Evolutionary conservation across 2,113 vertebrate species (phyloP), one percentile per base, ranked within the genome.

Genomic region (Hippocampus guttulatus): DNA sequence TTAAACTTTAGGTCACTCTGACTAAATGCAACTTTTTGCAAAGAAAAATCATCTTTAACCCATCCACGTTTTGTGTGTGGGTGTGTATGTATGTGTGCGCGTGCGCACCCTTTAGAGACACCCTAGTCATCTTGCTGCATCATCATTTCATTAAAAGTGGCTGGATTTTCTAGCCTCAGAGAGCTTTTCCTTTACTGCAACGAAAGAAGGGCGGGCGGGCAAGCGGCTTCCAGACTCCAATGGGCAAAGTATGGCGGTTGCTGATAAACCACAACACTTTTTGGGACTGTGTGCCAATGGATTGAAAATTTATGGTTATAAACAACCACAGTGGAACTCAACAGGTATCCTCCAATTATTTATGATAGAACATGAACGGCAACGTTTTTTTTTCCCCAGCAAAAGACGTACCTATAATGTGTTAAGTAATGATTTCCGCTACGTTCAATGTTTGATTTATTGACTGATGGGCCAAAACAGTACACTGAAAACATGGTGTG

Each of bases 211-310:
- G n/a, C n/a, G 62, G 66, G 73, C 41, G 64, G 70, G 41, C 68
- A 4, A 75, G 64, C 60, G 72, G 72, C 66, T 75, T 75, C 41
- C 61, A 78, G 57, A 67, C 70, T 71, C 67, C 73, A 69, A 41
- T 11, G 20, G 74, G 75, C 69, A 68, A 75, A 80, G 74, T 83
- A 83, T 88, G 88, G 79, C 76, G 74, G 30, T 67, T 8, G 25
- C 70, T 9, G 84, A 88, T 89, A 89, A 91, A 85, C 66, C 16
- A 18, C n/a, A n/a, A 55, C 58, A 63, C 64, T 75, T 64, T 73
- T 58, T 74, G 21, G 55, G 69, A 61, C 40, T 70, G 67, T 52
- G 60, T 64, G 40, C 74, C 6, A 2, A 9, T 10, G n/a, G 54
- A 55, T 9, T 55, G n/a, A n/a, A 55, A 55, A 47, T 23, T 55